These are phyloP conservation scores for Drosophila cognata DNA, from an alignment of 2,888 invertebrate species.

Conservation along the genomic window DNA sequence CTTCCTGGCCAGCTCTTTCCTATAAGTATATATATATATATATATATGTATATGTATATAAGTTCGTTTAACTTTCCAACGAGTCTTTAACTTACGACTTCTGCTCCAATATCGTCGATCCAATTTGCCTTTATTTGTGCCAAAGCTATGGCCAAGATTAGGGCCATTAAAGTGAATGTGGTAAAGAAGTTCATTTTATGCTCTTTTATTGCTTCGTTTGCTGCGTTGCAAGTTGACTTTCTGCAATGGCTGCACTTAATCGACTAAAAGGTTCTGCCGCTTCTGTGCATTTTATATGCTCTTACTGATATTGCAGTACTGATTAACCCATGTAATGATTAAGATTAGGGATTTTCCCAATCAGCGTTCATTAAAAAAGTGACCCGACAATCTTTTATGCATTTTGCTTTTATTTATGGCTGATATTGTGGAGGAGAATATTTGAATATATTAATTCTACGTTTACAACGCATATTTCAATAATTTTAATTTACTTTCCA, in stretches of 20 bases:
- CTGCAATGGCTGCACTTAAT: neutral
- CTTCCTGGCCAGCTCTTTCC: neutral
- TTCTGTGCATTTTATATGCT: constrained; percentile 2
- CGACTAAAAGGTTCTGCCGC: neutral
- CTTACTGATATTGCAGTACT: neutral
- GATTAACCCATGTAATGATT: too few relatives aligned
- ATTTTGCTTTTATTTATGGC: neutral
- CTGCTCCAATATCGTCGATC: neutral
- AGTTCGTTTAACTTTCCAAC: neutral
- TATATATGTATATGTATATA: too few relatives aligned
- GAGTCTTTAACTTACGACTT: constrained; percentile 3
- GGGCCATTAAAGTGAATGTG: neutral
- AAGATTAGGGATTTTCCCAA: neutral
- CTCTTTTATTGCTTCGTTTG: neutral
- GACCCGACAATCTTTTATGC: neutral
- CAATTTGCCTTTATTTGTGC: neutral
- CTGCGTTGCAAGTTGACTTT: neutral
- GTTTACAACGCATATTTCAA: too few relatives aligned
- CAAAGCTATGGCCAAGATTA: constrained; percentile 2
- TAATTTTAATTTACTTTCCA: neutral
- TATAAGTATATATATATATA: neutral
- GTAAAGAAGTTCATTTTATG: constrained; percentile 3
- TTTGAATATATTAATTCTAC: neutral
- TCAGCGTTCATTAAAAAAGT: neutral
- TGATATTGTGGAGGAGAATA: neutral